phyloP scores from a whole-genome alignment of 1,140 invertebrate genomes.

The Chironomus tepperi region DNA sequence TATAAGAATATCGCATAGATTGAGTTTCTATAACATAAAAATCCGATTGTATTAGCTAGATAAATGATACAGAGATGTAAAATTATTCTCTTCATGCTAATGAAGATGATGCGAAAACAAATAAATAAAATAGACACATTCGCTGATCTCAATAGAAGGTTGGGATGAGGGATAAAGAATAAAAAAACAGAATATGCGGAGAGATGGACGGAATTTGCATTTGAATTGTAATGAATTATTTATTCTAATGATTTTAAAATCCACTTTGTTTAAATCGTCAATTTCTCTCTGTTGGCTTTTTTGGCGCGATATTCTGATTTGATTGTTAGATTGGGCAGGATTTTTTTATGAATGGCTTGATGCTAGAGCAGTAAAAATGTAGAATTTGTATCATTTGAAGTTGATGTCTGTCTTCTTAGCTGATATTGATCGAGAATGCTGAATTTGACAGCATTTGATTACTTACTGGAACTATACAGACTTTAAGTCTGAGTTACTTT shows the following conservation, averaged over 20 bases:
- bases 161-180: no score
- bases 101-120: background rate
- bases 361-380: background rate
- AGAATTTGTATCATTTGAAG: no score
- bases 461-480: no score
- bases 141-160: no score
- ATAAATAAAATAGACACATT: background rate
- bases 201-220: conserved; percentile 4
- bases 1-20: no score
- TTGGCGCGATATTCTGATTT: background rate
- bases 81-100: background rate
- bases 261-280: conserved; percentile 4
- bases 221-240: conserved; percentile 21
- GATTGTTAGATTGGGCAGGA: background rate
- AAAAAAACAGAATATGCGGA: background rate
- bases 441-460: no score
- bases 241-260: conserved; percentile 11
- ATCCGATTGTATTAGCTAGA: background rate
- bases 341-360: conserved; percentile 15
- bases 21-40: background rate
- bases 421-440: no score
- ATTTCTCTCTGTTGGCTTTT: background rate
- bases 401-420: no score
- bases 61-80: background rate
- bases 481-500: no score